These are phyloP conservation scores for Sebastes vulpes DNA, from an alignment of 2,797 vertebrate species.

Conservation along the genomic window DNA sequence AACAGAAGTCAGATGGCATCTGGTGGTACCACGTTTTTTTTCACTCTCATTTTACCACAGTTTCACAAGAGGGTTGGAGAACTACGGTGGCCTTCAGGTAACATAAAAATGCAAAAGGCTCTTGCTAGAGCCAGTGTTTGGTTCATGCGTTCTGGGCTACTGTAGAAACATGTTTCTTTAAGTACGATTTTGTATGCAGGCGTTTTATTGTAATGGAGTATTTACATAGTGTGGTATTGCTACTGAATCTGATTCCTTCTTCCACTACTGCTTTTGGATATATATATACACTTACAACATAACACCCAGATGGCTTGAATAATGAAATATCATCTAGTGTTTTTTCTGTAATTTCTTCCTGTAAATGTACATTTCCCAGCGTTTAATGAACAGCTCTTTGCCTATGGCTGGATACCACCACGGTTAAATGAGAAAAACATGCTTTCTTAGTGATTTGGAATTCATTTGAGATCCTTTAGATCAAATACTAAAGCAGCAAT, in stretches of 20 bases:
- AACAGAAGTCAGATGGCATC: neutral
- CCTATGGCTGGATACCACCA: neutral
- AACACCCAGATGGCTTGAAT: neutral
- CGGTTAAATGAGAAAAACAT: neutral
- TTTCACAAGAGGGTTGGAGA: no score
- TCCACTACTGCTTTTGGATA: neutral
- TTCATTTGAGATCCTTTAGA: neutral
- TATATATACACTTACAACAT: neutral
- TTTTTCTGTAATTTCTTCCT: neutral
- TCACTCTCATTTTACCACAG: no score
- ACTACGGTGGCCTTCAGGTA: neutral
- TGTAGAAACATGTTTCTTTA: neutral
- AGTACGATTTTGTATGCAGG: neutral
- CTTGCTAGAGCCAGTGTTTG: neutral
- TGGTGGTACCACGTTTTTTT: no score
- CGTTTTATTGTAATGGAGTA: neutral
- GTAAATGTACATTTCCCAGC: neutral
- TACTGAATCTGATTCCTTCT: neutral
- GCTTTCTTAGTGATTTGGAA: neutral
- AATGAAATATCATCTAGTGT: neutral
- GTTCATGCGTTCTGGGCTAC: neutral
- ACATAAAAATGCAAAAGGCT: neutral
- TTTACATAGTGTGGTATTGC: neutral
- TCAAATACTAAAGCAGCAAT: constrained; percentile 24
- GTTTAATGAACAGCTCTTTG: neutral